These are phyloP conservation scores for Rhineura floridana DNA, from an alignment of 2,113 vertebrate species.

Conservation along the genomic window DNA sequence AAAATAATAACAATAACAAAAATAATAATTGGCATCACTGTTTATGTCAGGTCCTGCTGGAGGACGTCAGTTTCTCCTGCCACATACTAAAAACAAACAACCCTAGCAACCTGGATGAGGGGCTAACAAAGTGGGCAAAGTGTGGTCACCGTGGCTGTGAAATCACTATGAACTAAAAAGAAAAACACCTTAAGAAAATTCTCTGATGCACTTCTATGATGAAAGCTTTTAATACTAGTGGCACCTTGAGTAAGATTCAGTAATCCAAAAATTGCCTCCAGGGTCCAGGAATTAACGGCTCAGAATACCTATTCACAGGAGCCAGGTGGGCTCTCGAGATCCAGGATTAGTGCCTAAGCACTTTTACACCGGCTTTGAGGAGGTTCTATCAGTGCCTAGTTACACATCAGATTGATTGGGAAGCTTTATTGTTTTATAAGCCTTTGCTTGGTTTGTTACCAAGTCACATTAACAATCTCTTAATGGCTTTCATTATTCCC, in stretches of 20 bases:
- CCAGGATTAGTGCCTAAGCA: conserved; percentile 11
- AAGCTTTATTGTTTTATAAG: conserved; percentile 71
- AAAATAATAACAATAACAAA: no score
- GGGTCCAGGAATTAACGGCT: conserved; percentile 9
- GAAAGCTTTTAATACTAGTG: neutral
- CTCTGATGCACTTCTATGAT: neutral
- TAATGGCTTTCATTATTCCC: conserved; percentile 73
- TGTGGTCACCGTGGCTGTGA: neutral
- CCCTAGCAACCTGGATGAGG: neutral
- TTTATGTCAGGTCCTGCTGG: no score
- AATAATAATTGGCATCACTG: no score
- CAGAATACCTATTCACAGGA: neutral
- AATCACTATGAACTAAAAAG: neutral
- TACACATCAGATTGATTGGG: conserved; percentile 67
- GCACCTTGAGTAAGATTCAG: neutral
- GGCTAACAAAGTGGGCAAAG: neutral
- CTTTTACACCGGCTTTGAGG: conserved; percentile 44
- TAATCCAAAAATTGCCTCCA: neutral
- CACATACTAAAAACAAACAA: neutral
- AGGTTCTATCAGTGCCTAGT: conserved; percentile 58
- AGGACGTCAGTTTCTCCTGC: no score
- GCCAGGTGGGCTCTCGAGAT: neutral
- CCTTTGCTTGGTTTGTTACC: conserved; percentile 67
- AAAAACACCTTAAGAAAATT: neutral
- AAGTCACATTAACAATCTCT: conserved; percentile 74